Base-by-base conservation (phyloP, 2,113 vertebrate species). In the Alectura lathami region DNA sequence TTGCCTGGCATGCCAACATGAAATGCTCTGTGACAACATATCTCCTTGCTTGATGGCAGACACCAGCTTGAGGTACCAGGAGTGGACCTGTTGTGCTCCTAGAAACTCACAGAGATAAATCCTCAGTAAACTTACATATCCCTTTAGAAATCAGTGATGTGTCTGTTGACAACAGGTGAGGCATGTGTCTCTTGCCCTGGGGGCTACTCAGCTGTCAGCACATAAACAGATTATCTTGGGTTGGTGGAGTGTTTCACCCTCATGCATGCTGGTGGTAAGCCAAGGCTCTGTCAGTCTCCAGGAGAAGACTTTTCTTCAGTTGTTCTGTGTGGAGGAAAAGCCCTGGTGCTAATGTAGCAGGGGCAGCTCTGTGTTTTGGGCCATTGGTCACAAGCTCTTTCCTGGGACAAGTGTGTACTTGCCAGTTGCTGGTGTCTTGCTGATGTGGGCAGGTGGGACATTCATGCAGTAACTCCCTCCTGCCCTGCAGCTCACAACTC, bases 331-430 rank as follows among this genome's bases (percentile, higher is more conserved):
- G 8, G 4, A 91, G 20, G 9, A 23, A 62, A 14, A 47, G 11
- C 6, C 42, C 6, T 1, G 1, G 6, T 38, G 11, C 29, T 64
- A 68, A 27, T 0, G 5, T 3, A 6, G 32, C 8, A 88, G 20
- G 6, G 15, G 9, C 29, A 60, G 24, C 8, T 63, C 36, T 83
- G 11, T 86, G 8, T 15, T 81, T 75, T 75, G 29, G 9, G 50
- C 14, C 10, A 11, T 4, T 48, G 24, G 7, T 15, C 15, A 36
- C 32, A 16, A 83, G 12, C 14, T 62, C 11, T 80, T 72, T 56
- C 60, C 22, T 34, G 59, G 24, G 24, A 36, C 10, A 51, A 72
- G 67, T 4, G 2, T 43, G 4, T n/a, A 18, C 51, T 68, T 56
- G 9, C 11, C 85, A 36, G 11, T 29, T 75, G 34, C 17, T 89